phyloP scores from a whole-genome alignment of 2,797 vertebrate genomes.

The Aphelocoma californica region DNA sequence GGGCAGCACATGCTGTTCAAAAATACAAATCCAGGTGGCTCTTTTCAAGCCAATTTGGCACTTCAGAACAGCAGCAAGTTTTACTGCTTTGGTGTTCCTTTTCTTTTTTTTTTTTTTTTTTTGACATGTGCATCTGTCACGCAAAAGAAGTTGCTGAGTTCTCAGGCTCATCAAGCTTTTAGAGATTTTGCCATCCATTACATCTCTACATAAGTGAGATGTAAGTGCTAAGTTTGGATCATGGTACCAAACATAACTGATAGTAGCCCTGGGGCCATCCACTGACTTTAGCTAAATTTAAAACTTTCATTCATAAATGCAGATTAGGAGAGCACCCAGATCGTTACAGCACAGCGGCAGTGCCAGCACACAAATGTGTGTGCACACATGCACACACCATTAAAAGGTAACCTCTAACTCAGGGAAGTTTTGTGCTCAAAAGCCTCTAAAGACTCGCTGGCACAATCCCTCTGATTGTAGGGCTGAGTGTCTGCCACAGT shows the following conservation, averaged over 20 bases:
- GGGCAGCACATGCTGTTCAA: background rate
- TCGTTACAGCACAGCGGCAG: background rate
- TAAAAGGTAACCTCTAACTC: constrained; percentile 3
- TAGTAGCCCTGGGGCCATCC: constrained; percentile 20
- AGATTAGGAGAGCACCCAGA: background rate
- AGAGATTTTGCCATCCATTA: constrained; percentile 31
- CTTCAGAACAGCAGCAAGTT: background rate
- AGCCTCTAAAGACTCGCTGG: background rate
- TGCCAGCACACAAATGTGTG: background rate
- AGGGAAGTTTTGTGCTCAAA: background rate
- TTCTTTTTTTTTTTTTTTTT: background rate
- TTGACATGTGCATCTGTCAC: background rate
- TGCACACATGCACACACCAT: background rate
- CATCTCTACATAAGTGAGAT: constrained; percentile 22
- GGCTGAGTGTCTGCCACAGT: background rate
- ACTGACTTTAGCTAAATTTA: constrained; percentile 39
- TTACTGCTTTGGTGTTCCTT: background rate
- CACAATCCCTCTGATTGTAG: background rate
- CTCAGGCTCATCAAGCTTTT: background rate
- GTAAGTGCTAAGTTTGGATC: constrained; percentile 53
- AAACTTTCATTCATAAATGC: constrained; percentile 53
- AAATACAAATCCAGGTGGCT: background rate
- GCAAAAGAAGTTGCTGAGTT: background rate
- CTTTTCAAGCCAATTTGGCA: background rate
- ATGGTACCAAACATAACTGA: constrained; percentile 46